These are phyloP conservation scores for Nemotelus pantherinus DNA, from an alignment of 2,888 invertebrate genomes.

Conservation along the genomic window DNA sequence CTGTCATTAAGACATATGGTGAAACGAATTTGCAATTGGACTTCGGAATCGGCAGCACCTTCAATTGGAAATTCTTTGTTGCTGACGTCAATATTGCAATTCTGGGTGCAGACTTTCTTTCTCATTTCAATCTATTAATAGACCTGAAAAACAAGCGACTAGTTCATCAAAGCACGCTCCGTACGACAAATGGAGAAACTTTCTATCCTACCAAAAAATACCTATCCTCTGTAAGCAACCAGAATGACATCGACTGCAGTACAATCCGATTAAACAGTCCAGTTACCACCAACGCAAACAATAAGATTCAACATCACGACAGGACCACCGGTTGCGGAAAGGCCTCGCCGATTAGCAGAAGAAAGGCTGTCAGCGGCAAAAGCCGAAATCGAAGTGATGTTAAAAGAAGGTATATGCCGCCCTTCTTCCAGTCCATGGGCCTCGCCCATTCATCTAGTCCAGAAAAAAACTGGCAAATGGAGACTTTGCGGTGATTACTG, in stretches of 20 bases:
- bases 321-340: no score
- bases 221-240: neutral
- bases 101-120: no score
- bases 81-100: no score
- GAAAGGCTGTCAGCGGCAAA: slow-evolving; percentile 41
- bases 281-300: no score
- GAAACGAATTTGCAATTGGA: neutral
- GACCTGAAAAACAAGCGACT: slow-evolving; percentile 31
- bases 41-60: slow-evolving; percentile 20
- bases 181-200: neutral
- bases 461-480: no score
- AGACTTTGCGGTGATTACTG: no score
- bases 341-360: slow-evolving; percentile 43
- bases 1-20: slow-evolving; percentile 32
- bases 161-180: slow-evolving; percentile 33
- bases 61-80: slow-evolving; percentile 29
- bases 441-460: no score
- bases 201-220: neutral
- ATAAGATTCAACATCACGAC: no score
- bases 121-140: no score
- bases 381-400: slow-evolving; percentile 30
- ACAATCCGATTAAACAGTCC: no score
- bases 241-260: neutral
- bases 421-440: no score
- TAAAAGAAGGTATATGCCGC: slow-evolving; percentile 29